Evolutionary conservation across 2,888 invertebrate species (phyloP).

Genomic region (Lordiphosa andalusiaca): DNA sequence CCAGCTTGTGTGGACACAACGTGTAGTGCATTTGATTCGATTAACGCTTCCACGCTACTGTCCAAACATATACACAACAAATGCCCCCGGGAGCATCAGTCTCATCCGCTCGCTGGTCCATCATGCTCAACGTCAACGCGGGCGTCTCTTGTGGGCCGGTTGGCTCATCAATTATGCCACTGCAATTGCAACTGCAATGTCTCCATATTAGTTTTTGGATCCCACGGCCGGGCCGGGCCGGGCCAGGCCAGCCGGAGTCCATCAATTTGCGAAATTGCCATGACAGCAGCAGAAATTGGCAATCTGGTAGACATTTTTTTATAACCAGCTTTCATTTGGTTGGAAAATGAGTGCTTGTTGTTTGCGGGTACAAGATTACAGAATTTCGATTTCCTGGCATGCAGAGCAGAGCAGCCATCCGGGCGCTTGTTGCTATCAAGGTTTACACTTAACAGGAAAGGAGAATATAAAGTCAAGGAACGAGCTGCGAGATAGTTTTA

Average conservation of each 20-base stretch:
- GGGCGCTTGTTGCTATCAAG: background rate
- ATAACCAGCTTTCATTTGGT: conserved; percentile 11
- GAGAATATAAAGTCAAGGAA: no score
- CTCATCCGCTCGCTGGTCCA: conserved; percentile 4
- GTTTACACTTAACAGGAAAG: no score
- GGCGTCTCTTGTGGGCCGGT: background rate
- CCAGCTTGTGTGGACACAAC: conserved; percentile 32
- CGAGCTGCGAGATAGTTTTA: no score
- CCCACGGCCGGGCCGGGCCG: background rate
- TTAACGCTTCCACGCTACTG: conserved; percentile 21
- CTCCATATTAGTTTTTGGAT: conserved; percentile 4
- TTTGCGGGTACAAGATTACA: conserved; percentile 36
- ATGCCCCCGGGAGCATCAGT: background rate
- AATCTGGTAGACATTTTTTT: conserved; percentile 1
- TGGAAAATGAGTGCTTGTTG: conserved; percentile 11
- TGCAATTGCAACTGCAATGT: conserved; percentile 12
- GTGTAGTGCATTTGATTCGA: conserved; percentile 40
- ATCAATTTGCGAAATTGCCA: conserved; percentile 45
- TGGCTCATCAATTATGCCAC: conserved; percentile 52
- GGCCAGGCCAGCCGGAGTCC: no score
- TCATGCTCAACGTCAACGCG: background rate
- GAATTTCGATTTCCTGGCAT: conserved; percentile 44
- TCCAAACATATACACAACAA: conserved; percentile 4
- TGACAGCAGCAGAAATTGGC: conserved; percentile 1
- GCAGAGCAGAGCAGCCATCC: background rate